These are phyloP conservation scores for Cephalopterus ornatus DNA, from an alignment of 2,113 vertebrate species.

Conservation along the genomic window DNA sequence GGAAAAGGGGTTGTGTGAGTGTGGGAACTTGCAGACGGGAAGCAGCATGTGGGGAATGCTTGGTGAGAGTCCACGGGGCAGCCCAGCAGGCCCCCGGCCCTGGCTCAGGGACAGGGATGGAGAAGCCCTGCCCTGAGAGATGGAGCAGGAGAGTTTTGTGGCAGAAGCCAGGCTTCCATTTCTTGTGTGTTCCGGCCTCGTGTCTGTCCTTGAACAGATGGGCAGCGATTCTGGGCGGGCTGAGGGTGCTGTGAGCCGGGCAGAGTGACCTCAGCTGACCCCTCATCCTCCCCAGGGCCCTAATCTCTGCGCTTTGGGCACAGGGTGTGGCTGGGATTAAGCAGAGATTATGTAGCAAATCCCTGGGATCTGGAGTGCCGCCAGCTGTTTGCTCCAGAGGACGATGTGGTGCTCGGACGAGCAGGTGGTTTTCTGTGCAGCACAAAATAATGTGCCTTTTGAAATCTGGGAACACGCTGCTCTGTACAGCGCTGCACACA, in stretches of 20 bases:
- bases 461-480: background rate
- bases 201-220: fast-evolving
- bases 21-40: fast-evolving
- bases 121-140: background rate
- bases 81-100: background rate
- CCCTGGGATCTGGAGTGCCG: background rate
- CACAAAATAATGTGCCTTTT: background rate
- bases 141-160: background rate
- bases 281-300: background rate
- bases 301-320: fast-evolving
- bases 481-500: background rate
- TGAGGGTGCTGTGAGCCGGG: background rate
- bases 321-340: background rate
- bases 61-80: fast-evolving
- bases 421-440: background rate
- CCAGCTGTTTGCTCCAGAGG: background rate
- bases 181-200: fast-evolving
- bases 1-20: fast-evolving
- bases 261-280: background rate
- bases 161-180: background rate
- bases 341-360: background rate
- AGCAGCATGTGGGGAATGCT: background rate
- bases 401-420: fast-evolving
- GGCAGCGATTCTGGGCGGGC: fast-evolving
- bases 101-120: background rate